These are phyloP conservation scores for Drosophila fulvimacula DNA, from an alignment of 2,888 invertebrate genomes.

Conservation along the genomic window DNA sequence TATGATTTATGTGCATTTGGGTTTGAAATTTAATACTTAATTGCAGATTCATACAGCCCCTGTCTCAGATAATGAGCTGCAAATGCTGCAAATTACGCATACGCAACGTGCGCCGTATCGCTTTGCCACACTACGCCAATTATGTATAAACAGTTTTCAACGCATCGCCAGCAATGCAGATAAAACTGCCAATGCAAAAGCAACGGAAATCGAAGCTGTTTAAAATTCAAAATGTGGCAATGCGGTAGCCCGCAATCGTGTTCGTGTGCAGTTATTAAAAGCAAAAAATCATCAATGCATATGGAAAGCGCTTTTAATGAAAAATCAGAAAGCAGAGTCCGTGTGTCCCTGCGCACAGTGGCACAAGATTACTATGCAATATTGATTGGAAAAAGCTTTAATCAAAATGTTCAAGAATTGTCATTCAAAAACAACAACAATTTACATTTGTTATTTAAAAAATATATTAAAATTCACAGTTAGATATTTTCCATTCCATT, in stretches of 20 bases:
- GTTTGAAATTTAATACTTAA: conserved; percentile 41
- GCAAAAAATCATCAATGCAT: conserved; percentile 42
- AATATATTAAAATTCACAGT: neutral
- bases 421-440: too few species aligned
- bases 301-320: conserved; percentile 50
- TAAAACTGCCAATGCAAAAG: conserved; percentile 1
- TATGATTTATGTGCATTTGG: conserved; percentile 44
- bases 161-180: neutral
- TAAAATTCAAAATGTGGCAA: conserved; percentile 18
- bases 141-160: conserved; percentile 3
- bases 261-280: conserved; percentile 40
- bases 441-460: too few species aligned
- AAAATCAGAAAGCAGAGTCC: conserved; percentile 28
- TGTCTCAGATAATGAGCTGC: conserved; percentile 37
- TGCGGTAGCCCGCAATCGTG: conserved; percentile 14
- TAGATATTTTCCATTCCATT: neutral
- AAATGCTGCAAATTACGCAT: conserved; percentile 47
- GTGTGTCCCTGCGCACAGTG: conserved; percentile 25
- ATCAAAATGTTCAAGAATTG: too few species aligned
- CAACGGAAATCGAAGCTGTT: conserved; percentile 11
- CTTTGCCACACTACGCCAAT: conserved; percentile 11
- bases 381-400: neutral
- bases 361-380: neutral
- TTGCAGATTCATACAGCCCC: conserved; percentile 38
- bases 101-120: conserved; percentile 29